phyloP scores from a whole-genome alignment of 1,140 invertebrate genomes.

The Pseudomyrmex gracilis region DNA sequence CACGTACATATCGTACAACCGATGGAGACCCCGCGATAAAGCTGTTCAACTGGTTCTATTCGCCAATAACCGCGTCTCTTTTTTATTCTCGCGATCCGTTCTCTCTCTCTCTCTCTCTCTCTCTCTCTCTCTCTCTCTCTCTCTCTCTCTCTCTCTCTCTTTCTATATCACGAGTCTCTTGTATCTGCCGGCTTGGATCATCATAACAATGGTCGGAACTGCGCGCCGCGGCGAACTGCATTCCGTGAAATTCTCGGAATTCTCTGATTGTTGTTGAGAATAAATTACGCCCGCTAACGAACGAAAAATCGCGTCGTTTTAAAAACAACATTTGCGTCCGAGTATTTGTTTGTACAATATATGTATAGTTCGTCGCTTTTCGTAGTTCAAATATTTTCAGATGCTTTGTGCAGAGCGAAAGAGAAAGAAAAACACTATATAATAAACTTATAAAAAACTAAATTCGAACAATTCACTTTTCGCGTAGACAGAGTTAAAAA shows the following conservation, averaged over 20 bases:
- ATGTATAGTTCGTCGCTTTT: background rate
- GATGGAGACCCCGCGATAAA: slow-evolving; percentile 60
- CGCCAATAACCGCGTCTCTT: slow-evolving; percentile 40
- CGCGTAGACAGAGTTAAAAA: background rate
- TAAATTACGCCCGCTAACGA: slow-evolving; percentile 40
- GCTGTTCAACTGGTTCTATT: slow-evolving; percentile 68
- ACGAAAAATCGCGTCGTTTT: slow-evolving; percentile 41
- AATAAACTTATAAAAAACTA: background rate
- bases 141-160: slow-evolving; percentile 29
- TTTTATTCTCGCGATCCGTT: slow-evolving; percentile 31
- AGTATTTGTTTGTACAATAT: slow-evolving; percentile 23
- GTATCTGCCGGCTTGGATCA: slow-evolving; percentile 32
- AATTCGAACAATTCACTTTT: background rate
- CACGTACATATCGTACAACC: slow-evolving; percentile 39
- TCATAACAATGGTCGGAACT: slow-evolving; percentile 48
- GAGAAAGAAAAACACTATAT: too few species aligned
- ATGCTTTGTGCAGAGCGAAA: background rate
- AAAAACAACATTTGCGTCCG: slow-evolving; percentile 23
- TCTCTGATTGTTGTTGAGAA: slow-evolving; percentile 43
- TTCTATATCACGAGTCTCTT: slow-evolving; percentile 11
- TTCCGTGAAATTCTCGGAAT: slow-evolving; percentile 42
- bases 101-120: too few species aligned
- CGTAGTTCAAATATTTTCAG: slow-evolving; percentile 1
- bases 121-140: slow-evolving; percentile 12
- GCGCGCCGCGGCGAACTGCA: background rate